Conservation (phyloP, 2,797 vertebrate species). For the Aeoliscus strigatus region DNA sequence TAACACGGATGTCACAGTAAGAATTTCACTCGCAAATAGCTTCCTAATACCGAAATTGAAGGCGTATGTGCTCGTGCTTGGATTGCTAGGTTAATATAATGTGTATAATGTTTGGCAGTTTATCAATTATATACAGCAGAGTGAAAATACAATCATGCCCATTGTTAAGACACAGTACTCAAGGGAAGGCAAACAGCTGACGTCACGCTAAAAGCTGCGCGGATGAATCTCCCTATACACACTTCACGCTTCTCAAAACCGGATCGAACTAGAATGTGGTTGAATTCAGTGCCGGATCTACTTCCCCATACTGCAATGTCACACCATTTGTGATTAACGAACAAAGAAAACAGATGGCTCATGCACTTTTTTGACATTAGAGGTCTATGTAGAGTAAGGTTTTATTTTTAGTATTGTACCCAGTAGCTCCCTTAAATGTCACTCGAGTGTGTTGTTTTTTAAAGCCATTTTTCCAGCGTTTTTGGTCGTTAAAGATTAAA, state of each 20-base stretch:
- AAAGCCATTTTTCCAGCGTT: too few relatives aligned
- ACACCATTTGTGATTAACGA: slow-evolving; percentile 28
- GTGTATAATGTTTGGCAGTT: too few relatives aligned
- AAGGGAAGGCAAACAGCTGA: slow-evolving; percentile 31
- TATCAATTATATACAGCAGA: too few relatives aligned
- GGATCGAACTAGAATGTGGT: slow-evolving; percentile 64
- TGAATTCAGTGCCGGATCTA: slow-evolving; percentile 38
- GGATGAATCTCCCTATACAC: slow-evolving; percentile 52
- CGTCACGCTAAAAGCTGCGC: slow-evolving; percentile 57
- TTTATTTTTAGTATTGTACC: background rate
- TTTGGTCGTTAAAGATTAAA: too few relatives aligned
- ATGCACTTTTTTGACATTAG: slow-evolving; percentile 11
- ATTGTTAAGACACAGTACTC: background rate
- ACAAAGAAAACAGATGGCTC: slow-evolving; percentile 47
- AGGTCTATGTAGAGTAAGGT: background rate
- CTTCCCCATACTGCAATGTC: slow-evolving; percentile 59
- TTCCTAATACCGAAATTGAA: accelerated
- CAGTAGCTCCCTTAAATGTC: background rate
- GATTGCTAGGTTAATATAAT: accelerated
- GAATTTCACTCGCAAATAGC: background rate
- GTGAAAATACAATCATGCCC: too few relatives aligned
- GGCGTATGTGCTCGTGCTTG: accelerated
- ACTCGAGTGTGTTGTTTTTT: background rate
- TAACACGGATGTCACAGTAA: too few relatives aligned
- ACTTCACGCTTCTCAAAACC: slow-evolving; percentile 47